Percentiles rank a stretch among this genome's conserved stretches.
Conservation (phyloP, 2,888 invertebrate genomes). For the Camponotus fellah region DNA sequence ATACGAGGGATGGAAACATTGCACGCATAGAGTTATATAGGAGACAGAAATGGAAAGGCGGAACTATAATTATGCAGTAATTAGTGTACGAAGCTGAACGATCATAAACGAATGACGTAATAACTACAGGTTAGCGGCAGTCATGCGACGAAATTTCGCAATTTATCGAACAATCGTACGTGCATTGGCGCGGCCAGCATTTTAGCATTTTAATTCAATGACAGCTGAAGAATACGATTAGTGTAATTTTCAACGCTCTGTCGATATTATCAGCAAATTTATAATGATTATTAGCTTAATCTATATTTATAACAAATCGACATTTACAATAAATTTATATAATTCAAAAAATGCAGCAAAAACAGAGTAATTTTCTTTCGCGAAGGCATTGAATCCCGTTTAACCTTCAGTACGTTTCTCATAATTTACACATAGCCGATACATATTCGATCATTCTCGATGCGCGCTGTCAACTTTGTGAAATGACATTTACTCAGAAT, state of each 20-base stretch:
- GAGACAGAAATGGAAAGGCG: constrained; percentile 1
- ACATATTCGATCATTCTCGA: not conserved
- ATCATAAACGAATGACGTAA: constrained; percentile 22
- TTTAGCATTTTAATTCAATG: constrained; percentile 67
- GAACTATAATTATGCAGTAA: constrained; percentile 19
- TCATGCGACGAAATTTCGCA: constrained; percentile 51
- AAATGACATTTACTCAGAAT: constrained; percentile 36
- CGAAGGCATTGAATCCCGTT: not conserved
- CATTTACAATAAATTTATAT: not conserved
- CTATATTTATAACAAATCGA: constrained; percentile 41
- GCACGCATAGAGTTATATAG: not conserved
- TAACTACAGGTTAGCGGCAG: constrained; percentile 21
- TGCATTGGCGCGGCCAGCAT: constrained; percentile 39
- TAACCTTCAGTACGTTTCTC: constrained; percentile 9
- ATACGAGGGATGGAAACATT: not conserved
- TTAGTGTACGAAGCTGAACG: constrained; percentile 1
- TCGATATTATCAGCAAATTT: constrained; percentile 60
- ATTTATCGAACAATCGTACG: constrained; percentile 66
- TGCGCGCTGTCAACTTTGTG: constrained; percentile 4
- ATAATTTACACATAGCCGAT: constrained; percentile 24
- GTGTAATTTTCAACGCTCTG: constrained; percentile 30
- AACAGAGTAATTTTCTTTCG: not conserved
- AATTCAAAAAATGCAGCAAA: not conserved
- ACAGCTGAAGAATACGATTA: constrained; percentile 49
- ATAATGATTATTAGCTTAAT: constrained; percentile 64